Evolutionary conservation across 2,797 vertebrate genomes (phyloP), one percentile per base, ranked within the genome.

Genomic region (Salarias fasciatus): DNA sequence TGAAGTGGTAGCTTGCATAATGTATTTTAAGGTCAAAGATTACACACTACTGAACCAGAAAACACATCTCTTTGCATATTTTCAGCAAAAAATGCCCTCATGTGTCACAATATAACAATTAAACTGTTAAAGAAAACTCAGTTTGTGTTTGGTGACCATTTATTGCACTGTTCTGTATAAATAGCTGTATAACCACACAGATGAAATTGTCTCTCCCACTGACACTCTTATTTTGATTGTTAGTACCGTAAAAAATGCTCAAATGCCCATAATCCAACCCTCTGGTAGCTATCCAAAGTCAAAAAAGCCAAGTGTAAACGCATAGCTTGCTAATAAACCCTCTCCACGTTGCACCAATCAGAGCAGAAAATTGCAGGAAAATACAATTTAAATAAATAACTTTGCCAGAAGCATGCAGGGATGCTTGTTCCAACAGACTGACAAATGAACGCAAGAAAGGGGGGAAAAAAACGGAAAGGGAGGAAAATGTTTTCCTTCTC

Each of bases 291-390:
- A 29, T 47, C 30, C 7, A 30, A 24, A 41, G 41, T 51, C 33
- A 46, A 28, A 30, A 50, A 35, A 40, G 40, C 4, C 1, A 53
- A 48, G 46, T 8, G 12, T 43, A 33, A 40, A 57, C 33, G 12
- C 8, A 5, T 57, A n/a, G 14, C 47, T 38, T 67, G 38, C 18
- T 37, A 46, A 63, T 47, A 51, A 49, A 48, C 6, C 11, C 8
- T 40, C 43, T 61, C 13, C 28, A 53, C 29, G 62, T 58, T 38
- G 44, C 18, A 41, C 41, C 24, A 40, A 72, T 69, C 63, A 63
- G 51, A 67, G 63, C 47, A 69, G 45, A 72, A 63, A 49, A 64
- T 43, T 54, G 31, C 13, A 8, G 18, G 48, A 43, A 53, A 69
- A 62, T 36, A 0, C 49, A 41, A 49, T 55, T 46, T 38, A 30